Evolutionary conservation across 2,113 vertebrate species (phyloP).

Genomic region (Columba janthina): DNA sequence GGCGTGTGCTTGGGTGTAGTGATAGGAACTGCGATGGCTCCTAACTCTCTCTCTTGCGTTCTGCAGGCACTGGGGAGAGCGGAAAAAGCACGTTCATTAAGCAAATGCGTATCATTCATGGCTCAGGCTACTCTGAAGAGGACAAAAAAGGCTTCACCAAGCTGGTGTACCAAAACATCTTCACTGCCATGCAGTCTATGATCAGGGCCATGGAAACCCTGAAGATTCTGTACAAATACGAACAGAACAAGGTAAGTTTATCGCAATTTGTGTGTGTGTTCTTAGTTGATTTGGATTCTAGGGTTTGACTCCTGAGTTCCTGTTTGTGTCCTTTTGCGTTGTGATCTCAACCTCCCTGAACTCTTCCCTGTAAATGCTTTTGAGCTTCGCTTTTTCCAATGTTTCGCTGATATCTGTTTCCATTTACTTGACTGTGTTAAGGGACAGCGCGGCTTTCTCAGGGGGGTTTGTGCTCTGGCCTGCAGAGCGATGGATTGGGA

Average conservation of each 20-base stretch:
- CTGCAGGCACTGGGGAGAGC: constrained; percentile 82
- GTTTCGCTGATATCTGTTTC: background rate
- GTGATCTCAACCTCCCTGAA: background rate
- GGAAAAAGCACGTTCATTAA: constrained; percentile 87
- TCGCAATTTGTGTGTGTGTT: background rate
- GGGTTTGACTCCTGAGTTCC: background rate
- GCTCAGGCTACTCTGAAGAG: constrained; percentile 84
- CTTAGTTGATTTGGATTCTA: background rate
- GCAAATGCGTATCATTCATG: constrained; percentile 87
- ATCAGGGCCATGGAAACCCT: constrained; percentile 85
- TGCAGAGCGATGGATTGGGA: background rate
- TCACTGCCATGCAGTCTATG: constrained; percentile 88
- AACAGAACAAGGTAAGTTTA: constrained; percentile 80
- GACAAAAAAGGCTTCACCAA: constrained; percentile 86
- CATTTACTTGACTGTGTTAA: background rate
- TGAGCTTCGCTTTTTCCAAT: background rate
- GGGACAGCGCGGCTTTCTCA: background rate
- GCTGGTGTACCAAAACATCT: constrained; percentile 87
- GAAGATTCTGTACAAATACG: constrained; percentile 82
- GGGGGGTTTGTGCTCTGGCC: background rate
- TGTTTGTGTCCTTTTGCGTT: background rate
- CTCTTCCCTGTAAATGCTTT: background rate
- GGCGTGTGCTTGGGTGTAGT: background rate
- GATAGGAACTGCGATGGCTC: background rate
- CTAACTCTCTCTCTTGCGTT: background rate